phyloP scores from a whole-genome alignment of 2,888 invertebrate species.

The Argynnis bischoffii region DNA sequence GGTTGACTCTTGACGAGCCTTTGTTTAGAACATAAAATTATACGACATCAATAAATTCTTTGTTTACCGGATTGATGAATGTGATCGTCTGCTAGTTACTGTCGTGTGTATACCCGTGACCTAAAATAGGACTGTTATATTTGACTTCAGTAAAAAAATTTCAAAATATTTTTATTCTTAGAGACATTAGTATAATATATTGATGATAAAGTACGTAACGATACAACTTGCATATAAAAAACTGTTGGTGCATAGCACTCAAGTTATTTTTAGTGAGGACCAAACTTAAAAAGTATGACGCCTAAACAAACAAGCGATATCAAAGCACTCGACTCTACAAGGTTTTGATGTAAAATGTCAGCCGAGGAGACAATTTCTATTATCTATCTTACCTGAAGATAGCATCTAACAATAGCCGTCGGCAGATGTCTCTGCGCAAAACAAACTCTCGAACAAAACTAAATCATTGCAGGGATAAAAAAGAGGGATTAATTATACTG shows the following conservation, averaged over 20 bases:
- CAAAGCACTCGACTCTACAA: conserved; percentile 74
- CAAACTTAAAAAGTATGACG: conserved; percentile 50
- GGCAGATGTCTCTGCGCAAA: conserved; percentile 79
- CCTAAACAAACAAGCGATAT: conserved; percentile 71
- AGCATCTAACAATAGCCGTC: conserved; percentile 66
- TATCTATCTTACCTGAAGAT: conserved; percentile 77
- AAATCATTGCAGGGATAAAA: conserved; percentile 69
- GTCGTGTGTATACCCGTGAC: conserved; percentile 35
- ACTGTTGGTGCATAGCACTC: not conserved
- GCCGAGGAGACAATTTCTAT: conserved; percentile 76
- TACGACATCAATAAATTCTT: conserved; percentile 80
- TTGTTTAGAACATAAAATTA: conserved; percentile 82
- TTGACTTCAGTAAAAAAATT: not conserved
- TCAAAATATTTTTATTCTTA: not conserved
- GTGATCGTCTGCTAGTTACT: conserved; percentile 59
- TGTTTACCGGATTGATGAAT: conserved; percentile 76
- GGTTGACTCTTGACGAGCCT: conserved; percentile 61
- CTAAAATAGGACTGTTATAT: not conserved
- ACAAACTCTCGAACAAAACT: conserved; percentile 75
- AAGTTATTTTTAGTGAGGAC: conserved; percentile 20
- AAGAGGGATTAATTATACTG: conserved; percentile 53
- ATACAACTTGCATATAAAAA: not conserved
- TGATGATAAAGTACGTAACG: not conserved
- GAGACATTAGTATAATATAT: not conserved
- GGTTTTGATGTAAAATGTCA: conserved; percentile 73